phyloP scores from a whole-genome alignment of 2,113 vertebrate species.

The Nerophis ophidion region DNA sequence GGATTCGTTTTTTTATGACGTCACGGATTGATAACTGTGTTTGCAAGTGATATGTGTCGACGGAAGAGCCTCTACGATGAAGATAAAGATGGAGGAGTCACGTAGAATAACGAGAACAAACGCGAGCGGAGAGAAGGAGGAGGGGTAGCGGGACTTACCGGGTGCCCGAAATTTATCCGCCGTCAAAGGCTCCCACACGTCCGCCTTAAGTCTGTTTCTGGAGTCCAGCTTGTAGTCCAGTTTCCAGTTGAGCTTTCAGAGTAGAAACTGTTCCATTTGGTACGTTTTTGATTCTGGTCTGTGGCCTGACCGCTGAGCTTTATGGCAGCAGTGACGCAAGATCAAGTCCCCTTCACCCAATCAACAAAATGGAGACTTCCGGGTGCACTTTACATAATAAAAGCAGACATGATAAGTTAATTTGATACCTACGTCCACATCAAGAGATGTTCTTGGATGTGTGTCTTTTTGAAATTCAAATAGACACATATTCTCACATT shows the following conservation, averaged over 20 bases:
- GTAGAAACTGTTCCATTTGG: neutral
- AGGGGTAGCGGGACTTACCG: too few species aligned
- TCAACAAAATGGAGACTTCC: slow-evolving; percentile 9
- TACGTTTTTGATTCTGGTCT: slow-evolving; percentile 2
- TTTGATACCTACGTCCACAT: neutral
- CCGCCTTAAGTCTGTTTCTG: too few species aligned
- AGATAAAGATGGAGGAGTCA: neutral
- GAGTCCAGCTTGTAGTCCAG: too few species aligned
- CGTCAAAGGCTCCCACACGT: too few species aligned
- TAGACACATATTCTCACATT: neutral
- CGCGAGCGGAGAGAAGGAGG: too few species aligned
- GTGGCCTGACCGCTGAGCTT: slow-evolving; percentile 27
- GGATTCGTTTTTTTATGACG: neutral
- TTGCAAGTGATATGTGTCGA: neutral
- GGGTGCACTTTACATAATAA: slow-evolving; percentile 18
- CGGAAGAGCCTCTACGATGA: neutral
- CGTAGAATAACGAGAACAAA: neutral
- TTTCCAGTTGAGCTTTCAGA: slow-evolving; percentile 1
- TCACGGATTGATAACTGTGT: neutral
- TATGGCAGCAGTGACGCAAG: slow-evolving; percentile 58
- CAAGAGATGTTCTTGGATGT: neutral
- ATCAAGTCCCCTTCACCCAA: slow-evolving; percentile 1
- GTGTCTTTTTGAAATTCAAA: neutral
- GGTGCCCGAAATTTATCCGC: too few species aligned
- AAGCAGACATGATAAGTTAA: neutral